These are phyloP conservation scores for Folsomia manolachei DNA, from an alignment of 2,888 invertebrate genomes.

Conservation along the genomic window DNA sequence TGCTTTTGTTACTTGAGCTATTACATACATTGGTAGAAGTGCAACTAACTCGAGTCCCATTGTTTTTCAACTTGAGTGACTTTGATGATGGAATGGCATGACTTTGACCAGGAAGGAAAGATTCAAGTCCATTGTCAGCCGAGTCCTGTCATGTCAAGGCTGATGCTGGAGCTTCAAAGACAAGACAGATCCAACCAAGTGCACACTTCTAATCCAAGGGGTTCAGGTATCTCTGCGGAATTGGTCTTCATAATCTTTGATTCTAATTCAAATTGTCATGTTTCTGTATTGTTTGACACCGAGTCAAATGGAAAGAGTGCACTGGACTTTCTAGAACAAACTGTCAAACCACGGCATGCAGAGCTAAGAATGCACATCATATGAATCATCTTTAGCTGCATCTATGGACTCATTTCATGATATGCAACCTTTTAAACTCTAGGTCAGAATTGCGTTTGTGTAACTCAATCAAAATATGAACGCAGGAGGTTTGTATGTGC, in stretches of 20 bases:
- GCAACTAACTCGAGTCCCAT: neutral
- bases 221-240: neutral
- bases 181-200: neutral
- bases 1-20: slow-evolving; percentile 7
- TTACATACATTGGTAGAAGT: neutral
- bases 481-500: too few relatives aligned
- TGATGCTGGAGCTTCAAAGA: too few relatives aligned
- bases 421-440: too few relatives aligned
- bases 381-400: too few relatives aligned
- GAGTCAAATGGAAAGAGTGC: neutral
- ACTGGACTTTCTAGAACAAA: too few relatives aligned
- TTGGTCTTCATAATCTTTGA: neutral
- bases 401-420: too few relatives aligned
- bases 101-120: neutral
- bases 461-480: too few relatives aligned
- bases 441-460: too few relatives aligned
- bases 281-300: neutral
- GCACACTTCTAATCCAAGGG: neutral
- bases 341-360: too few relatives aligned
- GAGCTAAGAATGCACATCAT: too few relatives aligned
- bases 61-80: neutral
- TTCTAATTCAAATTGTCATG: neutral
- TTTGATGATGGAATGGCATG: neutral
- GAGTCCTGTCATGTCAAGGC: too few relatives aligned
- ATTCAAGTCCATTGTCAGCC: neutral